Evolutionary conservation across 2,797 vertebrate genomes (phyloP), one percentile per base, ranked within the genome.

Genomic region (Limnodromus scolopaceus): DNA sequence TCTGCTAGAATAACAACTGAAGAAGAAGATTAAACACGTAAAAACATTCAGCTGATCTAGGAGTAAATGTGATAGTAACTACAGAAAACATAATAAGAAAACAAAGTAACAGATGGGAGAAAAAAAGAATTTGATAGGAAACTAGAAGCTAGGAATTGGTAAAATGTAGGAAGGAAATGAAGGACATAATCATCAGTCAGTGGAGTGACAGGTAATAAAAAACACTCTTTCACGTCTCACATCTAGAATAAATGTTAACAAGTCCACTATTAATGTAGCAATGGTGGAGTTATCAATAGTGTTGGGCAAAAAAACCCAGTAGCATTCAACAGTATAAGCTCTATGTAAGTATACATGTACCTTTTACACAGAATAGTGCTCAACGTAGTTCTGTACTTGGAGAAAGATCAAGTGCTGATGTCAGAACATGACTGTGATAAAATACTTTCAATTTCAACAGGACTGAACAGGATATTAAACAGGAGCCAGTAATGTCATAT

Each of bases 381-480:
- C 46, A 89, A 32, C 22, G 38, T 7, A 75, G 16, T n/a, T 89
- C 70, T 89, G 43, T 81, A 66, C 28, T 77, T 72, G 39, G 13
- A 72, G 19, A 77, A 93, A 85, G 63, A 89, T 66, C 41, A 76
- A 70, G 68, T 79, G 58, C 23, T 66, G 58, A 82, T 70, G 63
- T 72, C 61, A 88, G 76, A 75, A 86, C 34, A 76, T 16, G 57
- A 88, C 61, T 55, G n/a, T 64, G 77, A 94, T 79, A 81, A 94
- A 93, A 88, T 64, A 60, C 20, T 79, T 97, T 63, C 38, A 38
- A 84, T 90, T 96, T 78, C 64, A 76, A 71, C 16, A 70, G 77
- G 82, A 76, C 58, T 84, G 41, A 64, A 49, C 34, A 54, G 51
- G 88, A 66, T 91, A 92, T 93, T 72, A 79, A 93, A 76, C 16